Evolutionary conservation across 2,113 vertebrate species (phyloP).

Genomic region (Naja naja): DNA sequence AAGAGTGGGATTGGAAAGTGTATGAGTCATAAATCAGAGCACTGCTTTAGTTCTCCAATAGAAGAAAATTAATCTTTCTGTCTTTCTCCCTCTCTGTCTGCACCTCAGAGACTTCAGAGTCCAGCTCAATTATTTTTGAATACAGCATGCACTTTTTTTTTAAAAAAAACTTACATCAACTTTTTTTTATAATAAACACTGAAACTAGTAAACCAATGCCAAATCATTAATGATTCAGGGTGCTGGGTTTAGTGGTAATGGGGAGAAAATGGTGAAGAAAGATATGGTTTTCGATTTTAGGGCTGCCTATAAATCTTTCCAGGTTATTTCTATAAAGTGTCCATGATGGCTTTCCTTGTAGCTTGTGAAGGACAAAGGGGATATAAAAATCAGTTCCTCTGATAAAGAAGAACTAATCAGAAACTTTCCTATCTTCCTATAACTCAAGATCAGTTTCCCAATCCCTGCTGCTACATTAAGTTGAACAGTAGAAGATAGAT

Average conservation of each 20-base stretch:
- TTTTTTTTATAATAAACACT: neutral
- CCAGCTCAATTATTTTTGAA: constrained; percentile 37
- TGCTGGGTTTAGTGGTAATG: neutral
- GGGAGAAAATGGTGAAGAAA: neutral
- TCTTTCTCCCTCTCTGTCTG: constrained; percentile 2
- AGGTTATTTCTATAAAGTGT: neutral
- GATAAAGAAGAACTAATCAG: neutral
- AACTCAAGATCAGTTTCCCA: constrained; percentile 27
- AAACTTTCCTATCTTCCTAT: constrained; percentile 50
- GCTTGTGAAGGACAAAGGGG: neutral
- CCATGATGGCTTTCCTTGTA: neutral
- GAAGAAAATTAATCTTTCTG: constrained; percentile 27
- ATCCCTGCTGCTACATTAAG: constrained; percentile 43
- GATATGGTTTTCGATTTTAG: neutral
- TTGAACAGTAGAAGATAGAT: constrained; percentile 48
- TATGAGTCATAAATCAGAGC: constrained; percentile 29
- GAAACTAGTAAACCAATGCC: constrained; percentile 1
- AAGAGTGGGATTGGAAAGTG: constrained; percentile 2
- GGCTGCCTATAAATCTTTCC: neutral
- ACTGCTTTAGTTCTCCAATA: constrained; percentile 17
- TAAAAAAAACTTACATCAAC: neutral
- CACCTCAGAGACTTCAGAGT: constrained; percentile 23
- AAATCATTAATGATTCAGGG: neutral
- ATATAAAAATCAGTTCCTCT: constrained; percentile 18
- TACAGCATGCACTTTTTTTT: neutral